These are phyloP conservation scores for Argyra leucocephala DNA, from an alignment of 2,888 invertebrate genomes.

Conservation along the genomic window DNA sequence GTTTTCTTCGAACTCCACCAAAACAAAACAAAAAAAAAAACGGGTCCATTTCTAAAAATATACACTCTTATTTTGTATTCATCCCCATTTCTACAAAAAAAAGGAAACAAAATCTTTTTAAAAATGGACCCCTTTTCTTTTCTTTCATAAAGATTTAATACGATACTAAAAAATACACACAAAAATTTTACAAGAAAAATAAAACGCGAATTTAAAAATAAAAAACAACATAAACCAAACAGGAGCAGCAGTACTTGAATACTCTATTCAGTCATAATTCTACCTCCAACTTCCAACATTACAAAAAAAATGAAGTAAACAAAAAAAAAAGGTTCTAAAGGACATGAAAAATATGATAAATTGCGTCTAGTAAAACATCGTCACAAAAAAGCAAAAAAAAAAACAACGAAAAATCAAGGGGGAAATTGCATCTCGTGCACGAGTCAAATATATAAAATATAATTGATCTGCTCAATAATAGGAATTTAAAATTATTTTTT, in stretches of 20 bases:
- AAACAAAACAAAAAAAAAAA: not conserved
- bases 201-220: not conserved
- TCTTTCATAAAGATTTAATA: not conserved
- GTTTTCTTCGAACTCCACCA: not conserved
- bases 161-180: not conserved
- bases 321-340: not conserved
- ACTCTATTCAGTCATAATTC: too few species aligned
- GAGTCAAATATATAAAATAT: too few species aligned
- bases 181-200: not conserved
- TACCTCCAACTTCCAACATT: too few species aligned
- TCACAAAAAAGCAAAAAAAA: not conserved
- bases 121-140: not conserved
- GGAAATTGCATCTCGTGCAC: not conserved
- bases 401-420: not conserved
- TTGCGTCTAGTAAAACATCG: not conserved
- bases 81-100: not conserved
- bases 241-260: too few species aligned
- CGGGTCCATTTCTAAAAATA: not conserved
- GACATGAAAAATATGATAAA: slow-evolving; percentile 3
- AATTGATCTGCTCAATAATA: too few species aligned
- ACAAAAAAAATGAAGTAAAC: not conserved
- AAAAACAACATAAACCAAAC: too few species aligned
- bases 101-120: not conserved
- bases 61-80: slow-evolving; percentile 2
- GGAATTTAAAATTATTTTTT: too few species aligned